Base-by-base conservation (phyloP, 2,888 invertebrate species). In the Auanema sp. region DNA sequence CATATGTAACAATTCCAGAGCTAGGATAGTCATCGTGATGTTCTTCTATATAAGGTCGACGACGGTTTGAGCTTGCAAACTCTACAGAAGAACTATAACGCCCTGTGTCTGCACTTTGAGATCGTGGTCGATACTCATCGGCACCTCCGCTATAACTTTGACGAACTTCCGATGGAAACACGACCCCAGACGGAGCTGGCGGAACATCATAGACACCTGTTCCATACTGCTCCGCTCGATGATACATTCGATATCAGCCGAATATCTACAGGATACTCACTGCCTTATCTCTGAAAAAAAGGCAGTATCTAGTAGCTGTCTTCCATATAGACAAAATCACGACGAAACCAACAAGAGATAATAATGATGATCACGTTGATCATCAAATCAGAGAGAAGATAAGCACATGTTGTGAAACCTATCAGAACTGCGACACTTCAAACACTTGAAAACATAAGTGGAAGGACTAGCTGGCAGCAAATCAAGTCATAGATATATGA, bases 401-500 rank as follows among this genome's bases (percentile, higher is more conserved):
- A 60, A 60, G 33, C 23, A 33, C 23, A 54, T 53, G 53, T 60
- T 60, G 60, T 60, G 44, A 40, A 54, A 51, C 21, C 42, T 53
- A 60, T 60, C 66, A 69, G 65, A 66, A 69, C 62, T 66, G 66
- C 69, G 60, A 64, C 66, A 69, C 62, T 66, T 66, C 69, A 69
- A 69, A 69, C 69, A 69, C 66, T 69, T 51, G 52, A 66, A 42
- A 63, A 18, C 18, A 54, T 60, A 41, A 53, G 40, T 58, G 42
- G 33, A 33, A 33, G 33, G 8, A 33, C 33, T 33, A 33, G 33
- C 33, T 23, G 47, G 58, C 40, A 33, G 33, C 33, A 33, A 33
- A 33, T 33, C 33, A 33, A 33, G 33, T 33, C 33, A 33, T 33
- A 33, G 33, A 33, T 33, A 33, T 33, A 33, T 33, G 33, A 33